Conservation (phyloP, 2,113 vertebrate species). For the Alethe castanea region DNA sequence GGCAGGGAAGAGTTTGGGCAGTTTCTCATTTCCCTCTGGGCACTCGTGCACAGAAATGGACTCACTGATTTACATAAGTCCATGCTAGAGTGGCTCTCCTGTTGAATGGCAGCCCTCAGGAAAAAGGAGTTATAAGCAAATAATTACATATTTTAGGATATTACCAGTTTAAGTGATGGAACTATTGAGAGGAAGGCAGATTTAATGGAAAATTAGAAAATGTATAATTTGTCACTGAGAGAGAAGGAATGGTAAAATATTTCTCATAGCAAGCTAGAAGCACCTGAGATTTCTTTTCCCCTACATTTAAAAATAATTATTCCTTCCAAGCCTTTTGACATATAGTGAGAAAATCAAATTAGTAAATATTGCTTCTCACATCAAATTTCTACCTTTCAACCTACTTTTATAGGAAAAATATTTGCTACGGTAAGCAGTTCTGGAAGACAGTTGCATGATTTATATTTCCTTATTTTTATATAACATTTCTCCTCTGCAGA, state of each 20-base stretch:
- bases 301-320: background rate
- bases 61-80: accelerated
- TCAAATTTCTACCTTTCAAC: background rate
- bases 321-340: background rate
- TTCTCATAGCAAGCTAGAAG: background rate
- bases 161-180: background rate
- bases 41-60: background rate
- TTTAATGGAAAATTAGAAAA: background rate
- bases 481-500: background rate
- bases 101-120: background rate
- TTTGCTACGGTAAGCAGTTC: background rate
- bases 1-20: background rate
- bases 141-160: background rate
- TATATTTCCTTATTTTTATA: background rate
- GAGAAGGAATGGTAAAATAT: background rate
- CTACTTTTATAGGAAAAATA: background rate
- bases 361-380: slow-evolving; percentile 4
- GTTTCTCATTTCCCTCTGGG: background rate
- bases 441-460: background rate
- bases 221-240: background rate
- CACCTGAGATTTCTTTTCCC: background rate
- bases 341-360: background rate
- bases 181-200: background rate
- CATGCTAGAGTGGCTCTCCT: background rate
- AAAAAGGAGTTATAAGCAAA: background rate